phyloP scores from a whole-genome alignment of 1,140 invertebrate species.

The Melipona quadrifasciata region DNA sequence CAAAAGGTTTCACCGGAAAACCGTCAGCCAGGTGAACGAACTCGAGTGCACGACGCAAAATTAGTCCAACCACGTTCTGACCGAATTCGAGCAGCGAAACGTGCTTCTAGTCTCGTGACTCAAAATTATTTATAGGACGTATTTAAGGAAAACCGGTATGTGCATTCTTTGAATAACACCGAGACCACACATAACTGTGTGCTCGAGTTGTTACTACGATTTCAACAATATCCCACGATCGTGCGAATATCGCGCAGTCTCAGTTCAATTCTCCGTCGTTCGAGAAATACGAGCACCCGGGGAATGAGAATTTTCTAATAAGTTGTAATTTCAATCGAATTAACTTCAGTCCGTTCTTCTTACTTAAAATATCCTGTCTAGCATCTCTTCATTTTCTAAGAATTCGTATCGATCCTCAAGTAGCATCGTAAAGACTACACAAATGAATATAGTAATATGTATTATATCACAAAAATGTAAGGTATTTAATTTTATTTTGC shows the following conservation, averaged over 20 bases:
- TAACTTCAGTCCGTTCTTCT: not conserved
- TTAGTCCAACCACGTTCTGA: conserved; percentile 72
- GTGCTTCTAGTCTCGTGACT: conserved; percentile 65
- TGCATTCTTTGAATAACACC: conserved; percentile 24
- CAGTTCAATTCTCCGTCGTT: not conserved
- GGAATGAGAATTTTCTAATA: not conserved
- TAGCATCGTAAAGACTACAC: too few species aligned
- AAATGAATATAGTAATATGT: too few species aligned
- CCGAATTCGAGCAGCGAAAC: conserved; percentile 70
- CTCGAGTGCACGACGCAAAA: conserved; percentile 72
- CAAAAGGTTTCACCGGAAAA: conserved; percentile 46
- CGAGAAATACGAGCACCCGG: not conserved
- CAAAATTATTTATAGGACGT: conserved; percentile 73
- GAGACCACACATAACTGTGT: not conserved
- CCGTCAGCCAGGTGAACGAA: conserved; percentile 72
- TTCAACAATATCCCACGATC: conserved; percentile 5
- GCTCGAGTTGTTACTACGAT: not conserved
- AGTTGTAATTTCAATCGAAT: not conserved
- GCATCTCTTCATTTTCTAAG: not conserved
- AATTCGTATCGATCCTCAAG: too few species aligned
- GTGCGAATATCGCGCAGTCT: not conserved
- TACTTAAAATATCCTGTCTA: not conserved
- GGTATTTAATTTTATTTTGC: too few species aligned
- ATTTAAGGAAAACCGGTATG: conserved; percentile 49
- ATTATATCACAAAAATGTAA: too few species aligned